A percentile compares a stretch with the other conserved stretches of the same genome.
These are phyloP conservation scores for Pao palembangensis DNA, from an alignment of 2,113 vertebrate species.

Conservation along the genomic window DNA sequence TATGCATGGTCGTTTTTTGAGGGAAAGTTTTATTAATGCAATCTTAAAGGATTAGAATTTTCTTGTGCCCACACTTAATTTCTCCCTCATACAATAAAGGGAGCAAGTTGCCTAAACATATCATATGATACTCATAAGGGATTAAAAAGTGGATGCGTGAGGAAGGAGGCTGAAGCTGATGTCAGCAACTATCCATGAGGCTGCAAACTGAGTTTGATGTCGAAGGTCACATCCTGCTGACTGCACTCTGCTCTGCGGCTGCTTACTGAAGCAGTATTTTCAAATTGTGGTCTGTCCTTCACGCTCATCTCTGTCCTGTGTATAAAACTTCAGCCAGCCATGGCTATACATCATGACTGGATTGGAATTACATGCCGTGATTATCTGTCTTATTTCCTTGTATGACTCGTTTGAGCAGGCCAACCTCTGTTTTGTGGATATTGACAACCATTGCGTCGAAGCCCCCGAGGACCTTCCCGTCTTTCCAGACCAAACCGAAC, in stretches of 20 bases:
- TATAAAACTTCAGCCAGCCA: neutral
- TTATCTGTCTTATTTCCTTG: constrained; percentile 2
- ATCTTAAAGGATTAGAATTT: neutral
- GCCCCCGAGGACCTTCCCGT: constrained; percentile 89
- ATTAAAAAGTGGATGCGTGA: neutral
- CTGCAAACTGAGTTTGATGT: constrained; percentile 42
- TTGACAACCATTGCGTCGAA: constrained; percentile 90
- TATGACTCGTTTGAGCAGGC: constrained; percentile 74
- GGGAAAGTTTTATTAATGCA: constrained; percentile 14
- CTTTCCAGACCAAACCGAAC: constrained; percentile 89
- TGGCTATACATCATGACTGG: too few relatives aligned
- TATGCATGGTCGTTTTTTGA: neutral
- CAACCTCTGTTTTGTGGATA: constrained; percentile 95
- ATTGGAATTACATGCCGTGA: neutral
- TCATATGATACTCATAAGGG: neutral
- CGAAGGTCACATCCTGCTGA: constrained; percentile 57
- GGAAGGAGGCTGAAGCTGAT: constrained; percentile 12
- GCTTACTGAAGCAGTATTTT: constrained; percentile 49
- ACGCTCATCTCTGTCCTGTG: constrained; percentile 21
- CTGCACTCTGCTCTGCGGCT: constrained; percentile 21
- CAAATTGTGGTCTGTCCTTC: constrained; percentile 4
- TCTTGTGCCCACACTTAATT: too few relatives aligned
- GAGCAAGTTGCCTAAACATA: too few relatives aligned
- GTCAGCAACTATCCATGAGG: constrained; percentile 26
- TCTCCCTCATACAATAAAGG: too few relatives aligned